Evolutionary conservation across 2,797 vertebrate genomes (phyloP).

Genomic region (Gymnopithys bicolor): DNA sequence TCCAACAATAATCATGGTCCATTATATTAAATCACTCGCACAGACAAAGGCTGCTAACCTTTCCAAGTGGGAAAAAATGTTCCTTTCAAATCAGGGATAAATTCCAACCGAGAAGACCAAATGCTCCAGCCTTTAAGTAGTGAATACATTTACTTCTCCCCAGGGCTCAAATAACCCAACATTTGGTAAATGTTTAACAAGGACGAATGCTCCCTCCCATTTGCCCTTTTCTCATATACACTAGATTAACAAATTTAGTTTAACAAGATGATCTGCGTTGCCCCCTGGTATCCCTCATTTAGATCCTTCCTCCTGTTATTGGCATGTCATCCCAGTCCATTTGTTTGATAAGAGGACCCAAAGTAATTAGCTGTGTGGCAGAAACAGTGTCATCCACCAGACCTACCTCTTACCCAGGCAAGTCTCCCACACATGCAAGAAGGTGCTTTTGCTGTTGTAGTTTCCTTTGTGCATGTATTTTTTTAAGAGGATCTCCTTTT

Average conservation of each 20-base stretch:
- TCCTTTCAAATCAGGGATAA: constrained; percentile 42
- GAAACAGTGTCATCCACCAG: not conserved
- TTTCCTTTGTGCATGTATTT: not conserved
- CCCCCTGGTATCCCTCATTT: constrained; percentile 62
- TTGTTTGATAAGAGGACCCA: constrained; percentile 44
- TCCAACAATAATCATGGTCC: constrained; percentile 68
- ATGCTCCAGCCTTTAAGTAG: constrained; percentile 41
- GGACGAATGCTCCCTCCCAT: constrained; percentile 54
- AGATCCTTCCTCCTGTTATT: constrained; percentile 61
- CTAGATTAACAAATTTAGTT: constrained; percentile 70
- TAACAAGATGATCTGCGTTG: constrained; percentile 63
- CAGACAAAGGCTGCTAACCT: constrained; percentile 65
- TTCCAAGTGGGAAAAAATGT: constrained; percentile 57
- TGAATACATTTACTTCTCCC: constrained; percentile 57
- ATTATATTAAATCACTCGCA: constrained; percentile 68
- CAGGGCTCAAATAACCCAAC: constrained; percentile 61
- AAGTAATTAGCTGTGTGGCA: constrained; percentile 28
- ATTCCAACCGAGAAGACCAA: constrained; percentile 61
- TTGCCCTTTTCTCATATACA: constrained; percentile 66
- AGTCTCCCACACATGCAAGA: rapidly evolving
- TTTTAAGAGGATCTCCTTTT: not conserved
- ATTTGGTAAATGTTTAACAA: constrained; percentile 65
- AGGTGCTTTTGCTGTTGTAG: not conserved
- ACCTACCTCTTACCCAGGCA: not conserved
- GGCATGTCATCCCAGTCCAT: constrained; percentile 23